These are phyloP conservation scores for Pteronura brasiliensis DNA, from an alignment of 2,113 vertebrate species.

Conservation along the genomic window DNA sequence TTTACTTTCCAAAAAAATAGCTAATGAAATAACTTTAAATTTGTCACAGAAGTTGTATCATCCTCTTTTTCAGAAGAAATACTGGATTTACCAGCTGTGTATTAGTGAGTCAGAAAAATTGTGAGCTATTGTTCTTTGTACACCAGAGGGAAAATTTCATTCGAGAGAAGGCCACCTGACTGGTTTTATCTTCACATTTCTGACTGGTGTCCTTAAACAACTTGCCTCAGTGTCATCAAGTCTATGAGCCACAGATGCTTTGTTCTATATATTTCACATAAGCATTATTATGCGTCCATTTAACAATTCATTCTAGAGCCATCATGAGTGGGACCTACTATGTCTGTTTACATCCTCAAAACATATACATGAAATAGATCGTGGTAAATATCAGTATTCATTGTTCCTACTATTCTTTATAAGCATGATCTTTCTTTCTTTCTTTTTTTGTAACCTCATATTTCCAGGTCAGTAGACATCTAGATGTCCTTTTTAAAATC, in stretches of 20 bases:
- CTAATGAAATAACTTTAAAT: not conserved
- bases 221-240: no score
- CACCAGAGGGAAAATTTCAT: not conserved
- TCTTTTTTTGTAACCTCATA: not conserved
- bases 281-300: not conserved
- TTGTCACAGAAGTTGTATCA: not conserved
- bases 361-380: not conserved
- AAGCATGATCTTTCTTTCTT: not conserved
- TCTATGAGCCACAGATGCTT: not conserved
- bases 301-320: not conserved
- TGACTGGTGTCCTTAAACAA: not conserved
- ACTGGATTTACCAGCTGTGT: not conserved
- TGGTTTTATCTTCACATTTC: not conserved
- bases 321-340: not conserved
- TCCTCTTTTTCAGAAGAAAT: not conserved
- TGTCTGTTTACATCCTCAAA: not conserved
- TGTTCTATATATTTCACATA: not conserved
- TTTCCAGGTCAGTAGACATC: not conserved
- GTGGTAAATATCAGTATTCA: no score
- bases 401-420: no score
- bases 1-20: not conserved
- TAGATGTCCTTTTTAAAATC: not conserved
- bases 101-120: not conserved
- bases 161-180: not conserved
- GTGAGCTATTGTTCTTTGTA: not conserved